These are phyloP conservation scores for Indicator indicator DNA, from an alignment of 2,113 vertebrate species.

Conservation along the genomic window DNA sequence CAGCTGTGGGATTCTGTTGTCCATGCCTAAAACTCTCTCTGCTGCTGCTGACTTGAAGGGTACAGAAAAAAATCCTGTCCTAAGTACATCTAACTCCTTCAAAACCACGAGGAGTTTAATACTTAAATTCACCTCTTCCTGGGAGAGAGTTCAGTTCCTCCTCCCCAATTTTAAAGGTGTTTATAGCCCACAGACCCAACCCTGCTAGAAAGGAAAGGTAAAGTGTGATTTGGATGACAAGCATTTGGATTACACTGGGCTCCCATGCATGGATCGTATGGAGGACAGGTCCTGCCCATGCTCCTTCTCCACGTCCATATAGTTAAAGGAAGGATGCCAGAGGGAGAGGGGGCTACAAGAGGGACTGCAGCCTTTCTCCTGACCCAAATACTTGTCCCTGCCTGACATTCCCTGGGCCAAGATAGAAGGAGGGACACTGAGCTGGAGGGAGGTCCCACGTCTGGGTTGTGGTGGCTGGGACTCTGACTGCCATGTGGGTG, in stretches of 20 bases:
- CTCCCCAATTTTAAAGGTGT: neutral
- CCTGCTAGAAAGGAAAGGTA: neutral
- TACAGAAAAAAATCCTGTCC: rapidly evolving
- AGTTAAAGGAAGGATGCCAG: neutral
- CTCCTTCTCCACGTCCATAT: rapidly evolving
- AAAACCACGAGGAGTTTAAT: neutral
- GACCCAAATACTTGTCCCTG: neutral
- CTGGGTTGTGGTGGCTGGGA: neutral
- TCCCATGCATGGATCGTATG: rapidly evolving
- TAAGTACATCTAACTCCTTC: neutral
- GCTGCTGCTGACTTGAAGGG: neutral
- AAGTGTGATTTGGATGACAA: neutral
- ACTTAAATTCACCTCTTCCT: neutral
- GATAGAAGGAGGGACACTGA: neutral
- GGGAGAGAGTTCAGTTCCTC: neutral
- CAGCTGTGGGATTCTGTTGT: neutral
- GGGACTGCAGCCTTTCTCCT: neutral
- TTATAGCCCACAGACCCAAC: neutral
- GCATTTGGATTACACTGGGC: neutral
- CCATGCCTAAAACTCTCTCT: neutral
- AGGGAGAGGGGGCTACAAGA: rapidly evolving
- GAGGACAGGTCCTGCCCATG: neutral
- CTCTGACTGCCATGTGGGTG: rapidly evolving
- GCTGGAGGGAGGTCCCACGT: rapidly evolving
- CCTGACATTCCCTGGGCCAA: neutral